Percentiles rank a stretch among this genome's conserved stretches.
Conservation (phyloP, 2,113 vertebrate species). For the Lepus europaeus region DNA sequence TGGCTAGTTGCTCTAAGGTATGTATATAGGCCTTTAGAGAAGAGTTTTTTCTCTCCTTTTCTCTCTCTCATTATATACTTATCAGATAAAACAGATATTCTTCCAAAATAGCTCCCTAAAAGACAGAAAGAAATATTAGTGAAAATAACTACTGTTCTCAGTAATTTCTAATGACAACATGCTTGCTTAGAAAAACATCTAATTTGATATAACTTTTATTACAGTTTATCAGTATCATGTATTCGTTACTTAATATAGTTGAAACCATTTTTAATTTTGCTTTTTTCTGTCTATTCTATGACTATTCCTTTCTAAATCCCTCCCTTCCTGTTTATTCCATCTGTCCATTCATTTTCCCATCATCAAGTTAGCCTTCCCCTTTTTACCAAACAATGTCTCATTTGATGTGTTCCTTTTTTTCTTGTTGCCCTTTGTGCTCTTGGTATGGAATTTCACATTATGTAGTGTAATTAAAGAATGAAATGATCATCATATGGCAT, state of each 20-base stretch:
- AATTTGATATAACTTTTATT: conserved; percentile 53
- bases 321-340: conserved; percentile 51
- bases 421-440: conserved; percentile 59
- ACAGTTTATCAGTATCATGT: conserved; percentile 52
- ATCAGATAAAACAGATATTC: conserved; percentile 12
- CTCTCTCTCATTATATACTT: not conserved
- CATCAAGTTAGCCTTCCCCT: conserved; percentile 33
- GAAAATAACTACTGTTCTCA: conserved; percentile 7
- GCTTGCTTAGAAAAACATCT: conserved; percentile 44
- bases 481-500: conserved; percentile 34
- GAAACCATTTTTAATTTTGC: conserved; percentile 44
- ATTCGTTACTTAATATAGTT: conserved; percentile 59
- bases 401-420: conserved; percentile 65
- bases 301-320: not conserved
- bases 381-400: conserved; percentile 31
- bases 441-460: conserved; percentile 57
- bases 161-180: conserved; percentile 35
- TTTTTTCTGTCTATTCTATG: conserved; percentile 45
- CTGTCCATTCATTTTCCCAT: not conserved
- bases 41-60: not conserved
- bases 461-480: conserved; percentile 41
- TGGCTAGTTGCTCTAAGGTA: conserved; percentile 53
- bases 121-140: conserved; percentile 43
- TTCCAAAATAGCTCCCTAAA: conserved; percentile 41
- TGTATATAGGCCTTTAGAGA: conserved; percentile 51